phyloP scores from a whole-genome alignment of 2,888 invertebrate genomes.

The Amphipoea lucens region DNA sequence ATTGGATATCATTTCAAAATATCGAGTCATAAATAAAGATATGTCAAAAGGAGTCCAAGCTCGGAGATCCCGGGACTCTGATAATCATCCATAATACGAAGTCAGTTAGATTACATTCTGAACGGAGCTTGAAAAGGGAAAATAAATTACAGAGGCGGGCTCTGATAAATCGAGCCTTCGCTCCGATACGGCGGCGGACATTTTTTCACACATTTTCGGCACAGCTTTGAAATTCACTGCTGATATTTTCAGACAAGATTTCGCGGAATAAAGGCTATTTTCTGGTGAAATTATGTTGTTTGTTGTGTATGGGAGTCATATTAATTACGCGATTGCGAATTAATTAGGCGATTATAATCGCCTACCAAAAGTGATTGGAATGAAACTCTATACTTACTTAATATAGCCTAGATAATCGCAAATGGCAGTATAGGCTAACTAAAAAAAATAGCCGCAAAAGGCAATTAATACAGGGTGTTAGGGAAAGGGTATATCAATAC shows the following conservation, averaged over 20 bases:
- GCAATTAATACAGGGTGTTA: background rate
- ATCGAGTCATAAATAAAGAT: constrained; percentile 54
- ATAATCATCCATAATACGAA: constrained; percentile 64
- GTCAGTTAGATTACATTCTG: constrained; percentile 66
- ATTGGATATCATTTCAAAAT: constrained; percentile 29
- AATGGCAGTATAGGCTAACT: background rate
- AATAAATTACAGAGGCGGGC: constrained; percentile 62
- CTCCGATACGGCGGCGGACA: constrained; percentile 39
- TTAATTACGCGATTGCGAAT: background rate
- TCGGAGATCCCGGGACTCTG: constrained; percentile 24
- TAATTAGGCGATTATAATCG: background rate
- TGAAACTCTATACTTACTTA: background rate
- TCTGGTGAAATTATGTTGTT: constrained; percentile 5
- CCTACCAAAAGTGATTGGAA: background rate
- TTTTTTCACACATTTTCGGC: constrained; percentile 48
- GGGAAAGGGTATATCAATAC: too few relatives aligned
- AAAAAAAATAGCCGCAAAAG: background rate
- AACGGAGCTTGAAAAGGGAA: constrained; percentile 63
- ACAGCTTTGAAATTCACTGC: constrained; percentile 29
- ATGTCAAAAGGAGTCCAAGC: constrained; percentile 44
- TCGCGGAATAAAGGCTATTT: constrained; percentile 13
- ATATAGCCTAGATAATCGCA: background rate
- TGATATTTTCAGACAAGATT: constrained; percentile 42
- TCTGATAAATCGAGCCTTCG: constrained; percentile 63
- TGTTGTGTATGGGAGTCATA: background rate